Percentiles rank a stretch among this genome's conserved stretches.
Evolutionary conservation across 2,888 invertebrate genomes (phyloP).

Genomic region (Aromia moschata): DNA sequence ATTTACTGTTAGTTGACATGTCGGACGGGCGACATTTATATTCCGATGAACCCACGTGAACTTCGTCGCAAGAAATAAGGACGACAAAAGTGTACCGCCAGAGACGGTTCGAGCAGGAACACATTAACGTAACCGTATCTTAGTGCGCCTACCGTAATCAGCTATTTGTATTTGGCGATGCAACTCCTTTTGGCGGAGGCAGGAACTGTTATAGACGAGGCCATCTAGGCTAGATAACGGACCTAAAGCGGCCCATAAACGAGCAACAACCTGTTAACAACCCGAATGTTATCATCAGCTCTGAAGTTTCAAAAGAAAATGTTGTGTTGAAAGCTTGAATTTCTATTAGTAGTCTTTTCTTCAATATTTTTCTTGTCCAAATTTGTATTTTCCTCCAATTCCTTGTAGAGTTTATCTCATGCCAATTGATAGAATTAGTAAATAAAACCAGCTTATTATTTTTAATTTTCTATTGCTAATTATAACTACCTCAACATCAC

Average conservation of each 20-base stretch:
- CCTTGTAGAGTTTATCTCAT: no score
- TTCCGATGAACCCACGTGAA: conserved; percentile 12
- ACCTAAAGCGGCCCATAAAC: background rate
- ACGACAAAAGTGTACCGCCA: conserved; percentile 1
- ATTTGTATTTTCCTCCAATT: no score
- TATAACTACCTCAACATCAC: no score
- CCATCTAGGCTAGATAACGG: background rate
- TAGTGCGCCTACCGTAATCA: conserved; percentile 7
- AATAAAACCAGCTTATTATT: no score
- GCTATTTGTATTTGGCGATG: conserved; percentile 16
- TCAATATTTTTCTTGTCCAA: no score
- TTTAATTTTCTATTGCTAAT: no score
- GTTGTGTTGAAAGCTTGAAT: no score
- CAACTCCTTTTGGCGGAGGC: conserved; percentile 10
- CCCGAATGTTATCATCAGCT: no score
- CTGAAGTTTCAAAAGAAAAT: no score
- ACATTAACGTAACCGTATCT: conserved; percentile 21
- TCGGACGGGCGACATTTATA: background rate
- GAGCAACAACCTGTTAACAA: no score
- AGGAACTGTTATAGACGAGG: background rate
- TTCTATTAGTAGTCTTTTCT: no score
- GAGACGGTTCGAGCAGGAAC: conserved; percentile 2
- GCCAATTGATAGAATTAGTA: no score
- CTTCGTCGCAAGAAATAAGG: conserved; percentile 15
- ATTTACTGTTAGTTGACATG: background rate